Base-by-base conservation (phyloP, 2,888 invertebrate species). In the Rosalia funebris region DNA sequence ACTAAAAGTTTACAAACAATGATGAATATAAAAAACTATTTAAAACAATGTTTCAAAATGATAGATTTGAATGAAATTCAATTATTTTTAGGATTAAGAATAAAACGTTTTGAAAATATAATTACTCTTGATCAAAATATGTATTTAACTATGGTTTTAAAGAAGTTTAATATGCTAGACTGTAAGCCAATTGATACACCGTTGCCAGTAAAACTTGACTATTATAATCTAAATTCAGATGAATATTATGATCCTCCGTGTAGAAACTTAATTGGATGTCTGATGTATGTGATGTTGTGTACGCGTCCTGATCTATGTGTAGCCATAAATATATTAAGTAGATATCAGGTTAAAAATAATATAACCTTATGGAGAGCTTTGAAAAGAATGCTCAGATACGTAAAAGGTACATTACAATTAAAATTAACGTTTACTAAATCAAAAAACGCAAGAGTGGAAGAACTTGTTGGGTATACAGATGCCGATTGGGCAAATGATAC, bases 81-180 rank as follows among this genome's bases (percentile, higher is more conserved):
- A 5, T 25, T 17, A 10, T 61, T 60, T 45, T 17, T 61, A 50
- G 58, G 56, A 44, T 61, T 58, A 12, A 5, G n/a, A 64, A 59
- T 63, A 34, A 34, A 34, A 68, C 71, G 54, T 11, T 25, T 45
- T 32, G 44, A 11, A 20, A 25, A 52, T 20, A 17, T 34, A 54
- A 63, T 34, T 67, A n/a, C 34, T 2, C 34, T 17, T 44, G 44
- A 65, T 55, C 63, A 67, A 50, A 63, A 15, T 32, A 11, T 25
- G 32, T 60, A 72, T 36, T 25, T 74, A 52, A 64, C 70, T 48
- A 60, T 31, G 15, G 45, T 74, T 14, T 62, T 74, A 61, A 42
- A 52, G 16, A 72, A 69, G 63, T 72, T 68, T 67, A 63, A 70
- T 57, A 74, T 69, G 69, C 60, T 14, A 17, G 42, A 44, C 16